Base-by-base conservation (phyloP, 2,113 vertebrate genomes). In the Theropithecus gelada region DNA sequence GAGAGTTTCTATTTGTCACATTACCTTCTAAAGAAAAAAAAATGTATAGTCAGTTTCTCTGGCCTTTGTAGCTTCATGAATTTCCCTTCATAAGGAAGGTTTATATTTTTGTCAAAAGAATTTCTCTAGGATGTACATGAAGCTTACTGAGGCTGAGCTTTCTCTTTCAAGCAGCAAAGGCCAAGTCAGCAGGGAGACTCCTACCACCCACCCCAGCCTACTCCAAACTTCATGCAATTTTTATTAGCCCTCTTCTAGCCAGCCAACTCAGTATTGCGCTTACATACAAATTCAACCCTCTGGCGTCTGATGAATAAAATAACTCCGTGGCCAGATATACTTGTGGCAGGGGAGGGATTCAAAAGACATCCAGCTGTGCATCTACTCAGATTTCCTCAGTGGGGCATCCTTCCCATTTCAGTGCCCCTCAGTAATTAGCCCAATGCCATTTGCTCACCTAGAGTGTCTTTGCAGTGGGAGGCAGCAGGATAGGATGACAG, bases 291-390 rank as follows among this genome's bases (percentile, higher is more conserved):
- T 94, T 88, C 94, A 94, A 30, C 94, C 84, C 94, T 96, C 84
- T 97, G 96, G 96, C 88, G 90, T 97, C 94, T 97, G 96, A 97
- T 98, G 97, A 98, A 98, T 98, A 98, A 98, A 98, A 97, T 95
- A 98, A 94, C 88, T 98, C 57, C 95, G 90, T 97, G 82, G 93
- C 97, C 94, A 97, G 98, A 78, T 97, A 78, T 90, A 23, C 94
- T 96, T 97, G 94, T 35, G 45, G 35, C 66, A 88, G 57, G 68
- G 38, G 57, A 80, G 38, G 17, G 59, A 81, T 88, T 95, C 93
- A 75, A 80, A 94, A 95, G 89, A 72, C 10, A 84, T 38, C 90
- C 83, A 88, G 79, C 89, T 97, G 25, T 75, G 82, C 32, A 10
- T 35, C 25, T 35, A 17, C 50, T 76, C 23, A 22, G 73, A 84